These are phyloP conservation scores for Cheilosia pagana DNA, from an alignment of 2,888 invertebrate species.

Conservation along the genomic window DNA sequence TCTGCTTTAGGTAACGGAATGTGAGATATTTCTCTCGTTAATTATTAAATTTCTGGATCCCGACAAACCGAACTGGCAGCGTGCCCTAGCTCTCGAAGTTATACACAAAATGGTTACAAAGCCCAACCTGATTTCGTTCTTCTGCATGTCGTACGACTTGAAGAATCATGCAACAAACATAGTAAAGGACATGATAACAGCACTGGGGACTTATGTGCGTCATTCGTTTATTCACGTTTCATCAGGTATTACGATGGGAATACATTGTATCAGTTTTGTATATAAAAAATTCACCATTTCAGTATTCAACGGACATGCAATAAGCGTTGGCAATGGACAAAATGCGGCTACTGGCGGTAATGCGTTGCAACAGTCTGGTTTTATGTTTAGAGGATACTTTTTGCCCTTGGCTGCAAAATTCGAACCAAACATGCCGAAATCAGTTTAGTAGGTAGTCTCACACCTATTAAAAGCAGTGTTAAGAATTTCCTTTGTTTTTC, in stretches of 20 bases:
- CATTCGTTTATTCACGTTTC: slow-evolving; percentile 89
- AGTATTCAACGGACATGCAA: slow-evolving; percentile 79
- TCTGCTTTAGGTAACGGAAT: slow-evolving; percentile 92
- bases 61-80: slow-evolving; percentile 98
- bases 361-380: slow-evolving; percentile 93
- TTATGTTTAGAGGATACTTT: slow-evolving; percentile 96
- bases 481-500: slow-evolving; percentile 76
- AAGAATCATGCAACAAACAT: slow-evolving; percentile 96
- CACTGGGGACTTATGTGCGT: slow-evolving; percentile 96
- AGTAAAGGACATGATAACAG: slow-evolving; percentile 97
- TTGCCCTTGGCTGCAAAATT: slow-evolving; percentile 94
- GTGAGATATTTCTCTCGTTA: slow-evolving; percentile 98
- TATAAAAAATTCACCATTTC: background rate
- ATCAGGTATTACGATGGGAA: slow-evolving; percentile 74
- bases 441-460: slow-evolving; percentile 90
- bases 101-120: slow-evolving; percentile 96
- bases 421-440: slow-evolving; percentile 93
- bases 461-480: background rate
- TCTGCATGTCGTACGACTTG: slow-evolving; percentile 98
- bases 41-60: slow-evolving; percentile 98
- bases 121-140: slow-evolving; percentile 92
- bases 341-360: slow-evolving; percentile 77
- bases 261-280: slow-evolving; percentile 53
- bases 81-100: slow-evolving; percentile 97
- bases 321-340: slow-evolving; percentile 78